These are phyloP conservation scores for Hyalella azteca DNA, from an alignment of 2,888 invertebrate species.

Conservation along the genomic window DNA sequence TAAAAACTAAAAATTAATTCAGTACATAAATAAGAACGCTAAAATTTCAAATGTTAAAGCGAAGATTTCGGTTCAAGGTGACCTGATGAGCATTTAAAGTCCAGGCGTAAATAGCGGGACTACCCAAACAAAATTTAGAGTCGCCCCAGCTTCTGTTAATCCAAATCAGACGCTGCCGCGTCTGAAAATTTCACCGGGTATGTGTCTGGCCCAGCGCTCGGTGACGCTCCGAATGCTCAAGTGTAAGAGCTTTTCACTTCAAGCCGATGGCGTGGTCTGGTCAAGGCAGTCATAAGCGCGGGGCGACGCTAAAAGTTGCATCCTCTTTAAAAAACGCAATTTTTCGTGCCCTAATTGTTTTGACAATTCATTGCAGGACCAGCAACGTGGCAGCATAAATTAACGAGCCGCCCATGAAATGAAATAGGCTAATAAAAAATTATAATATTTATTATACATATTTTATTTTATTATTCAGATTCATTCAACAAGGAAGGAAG, in stretches of 20 bases:
- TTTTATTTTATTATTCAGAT: no score
- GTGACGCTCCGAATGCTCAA: neutral
- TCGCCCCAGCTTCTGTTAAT: no score
- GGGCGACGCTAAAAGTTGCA: neutral
- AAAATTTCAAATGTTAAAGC: neutral
- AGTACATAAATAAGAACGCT: neutral
- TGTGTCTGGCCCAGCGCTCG: neutral
- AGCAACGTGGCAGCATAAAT: no score
- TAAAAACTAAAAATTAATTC: neutral
- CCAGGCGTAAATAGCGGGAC: constrained; percentile 1
- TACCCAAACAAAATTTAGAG: no score
- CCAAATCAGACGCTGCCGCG: no score
- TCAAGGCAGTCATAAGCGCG: neutral
- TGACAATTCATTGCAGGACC: no score
- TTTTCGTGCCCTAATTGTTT: neutral
- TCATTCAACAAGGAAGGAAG: no score
- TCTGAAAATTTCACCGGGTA: no score
- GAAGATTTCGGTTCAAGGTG: neutral
- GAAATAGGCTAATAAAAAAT: no score
- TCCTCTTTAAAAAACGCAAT: constrained; percentile 10
- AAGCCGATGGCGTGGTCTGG: neutral
- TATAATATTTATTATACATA: no score
- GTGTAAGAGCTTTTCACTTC: constrained; percentile 1
- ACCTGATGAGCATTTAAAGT: constrained; percentile 22
- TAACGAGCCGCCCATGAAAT: no score